These are phyloP conservation scores for Acanthosepion lycidas DNA, from an alignment of 2,888 invertebrate genomes.

Conservation along the genomic window DNA sequence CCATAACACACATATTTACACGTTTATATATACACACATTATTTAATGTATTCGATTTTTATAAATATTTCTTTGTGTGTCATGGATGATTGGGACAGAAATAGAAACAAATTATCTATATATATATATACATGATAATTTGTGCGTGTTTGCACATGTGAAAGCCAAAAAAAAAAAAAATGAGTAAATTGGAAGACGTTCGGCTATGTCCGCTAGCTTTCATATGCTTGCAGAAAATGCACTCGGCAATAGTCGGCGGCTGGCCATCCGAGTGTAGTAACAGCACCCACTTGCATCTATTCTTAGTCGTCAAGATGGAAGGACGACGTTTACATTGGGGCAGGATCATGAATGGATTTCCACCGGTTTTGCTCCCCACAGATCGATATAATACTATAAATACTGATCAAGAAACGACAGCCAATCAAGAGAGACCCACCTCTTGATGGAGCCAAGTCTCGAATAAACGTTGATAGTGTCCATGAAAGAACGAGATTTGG, in stretches of 20 bases:
- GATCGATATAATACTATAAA: constrained; percentile 13
- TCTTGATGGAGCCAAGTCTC: background rate
- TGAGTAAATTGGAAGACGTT: background rate
- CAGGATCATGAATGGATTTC: constrained; percentile 33
- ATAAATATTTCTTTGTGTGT: no score
- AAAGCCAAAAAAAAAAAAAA: background rate
- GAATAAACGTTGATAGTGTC: constrained; percentile 10
- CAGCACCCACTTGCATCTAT: background rate
- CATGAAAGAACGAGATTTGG: background rate
- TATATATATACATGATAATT: background rate
- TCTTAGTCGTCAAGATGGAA: background rate
- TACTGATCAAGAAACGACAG: background rate
- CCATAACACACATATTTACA: background rate
- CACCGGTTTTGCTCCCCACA: background rate
- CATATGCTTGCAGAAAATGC: background rate
- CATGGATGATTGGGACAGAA: no score
- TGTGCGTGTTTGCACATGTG: background rate
- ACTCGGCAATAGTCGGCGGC: background rate
- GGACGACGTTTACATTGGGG: background rate
- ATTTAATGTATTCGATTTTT: no score
- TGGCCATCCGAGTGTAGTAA: constrained; percentile 8
- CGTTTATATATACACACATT: background rate
- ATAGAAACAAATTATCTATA: no score
- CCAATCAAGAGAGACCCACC: constrained; percentile 4
- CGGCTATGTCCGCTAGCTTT: background rate